Evolutionary conservation across 2,797 vertebrate species (phyloP).

Genomic region (Microhierax caerulescens): DNA sequence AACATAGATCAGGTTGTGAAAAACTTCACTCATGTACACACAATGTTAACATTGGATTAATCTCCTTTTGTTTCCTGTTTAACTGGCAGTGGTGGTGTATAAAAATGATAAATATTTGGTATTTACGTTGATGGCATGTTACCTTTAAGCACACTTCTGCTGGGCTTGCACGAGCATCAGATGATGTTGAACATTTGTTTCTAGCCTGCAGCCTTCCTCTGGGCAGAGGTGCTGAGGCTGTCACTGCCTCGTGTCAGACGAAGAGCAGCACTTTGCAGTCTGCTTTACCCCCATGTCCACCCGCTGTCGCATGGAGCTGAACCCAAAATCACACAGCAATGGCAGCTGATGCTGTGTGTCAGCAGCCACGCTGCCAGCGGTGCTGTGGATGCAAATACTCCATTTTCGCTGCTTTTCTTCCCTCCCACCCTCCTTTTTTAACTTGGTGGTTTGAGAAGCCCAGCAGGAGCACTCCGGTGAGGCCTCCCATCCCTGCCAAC

Average conservation of each 20-base stretch:
- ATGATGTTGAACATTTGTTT: neutral
- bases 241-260: accelerated
- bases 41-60: neutral
- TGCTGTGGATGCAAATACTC: neutral
- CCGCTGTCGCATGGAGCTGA: neutral
- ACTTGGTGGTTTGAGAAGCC: neutral
- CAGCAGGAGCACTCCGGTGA: accelerated
- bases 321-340: accelerated
- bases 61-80: neutral
- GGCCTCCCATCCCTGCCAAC: neutral
- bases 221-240: neutral
- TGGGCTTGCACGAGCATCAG: accelerated
- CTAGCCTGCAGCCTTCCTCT: neutral
- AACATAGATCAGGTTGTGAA: neutral
- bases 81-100: neutral
- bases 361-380: neutral
- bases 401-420: accelerated
- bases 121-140: neutral
- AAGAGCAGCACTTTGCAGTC: neutral
- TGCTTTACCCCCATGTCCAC: accelerated
- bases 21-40: neutral
- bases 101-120: neutral
- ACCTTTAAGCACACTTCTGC: neutral
- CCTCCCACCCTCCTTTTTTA: neutral
- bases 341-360: neutral